These are phyloP conservation scores for Ciconia maguari DNA, from an alignment of 2,113 vertebrate genomes.

Conservation along the genomic window DNA sequence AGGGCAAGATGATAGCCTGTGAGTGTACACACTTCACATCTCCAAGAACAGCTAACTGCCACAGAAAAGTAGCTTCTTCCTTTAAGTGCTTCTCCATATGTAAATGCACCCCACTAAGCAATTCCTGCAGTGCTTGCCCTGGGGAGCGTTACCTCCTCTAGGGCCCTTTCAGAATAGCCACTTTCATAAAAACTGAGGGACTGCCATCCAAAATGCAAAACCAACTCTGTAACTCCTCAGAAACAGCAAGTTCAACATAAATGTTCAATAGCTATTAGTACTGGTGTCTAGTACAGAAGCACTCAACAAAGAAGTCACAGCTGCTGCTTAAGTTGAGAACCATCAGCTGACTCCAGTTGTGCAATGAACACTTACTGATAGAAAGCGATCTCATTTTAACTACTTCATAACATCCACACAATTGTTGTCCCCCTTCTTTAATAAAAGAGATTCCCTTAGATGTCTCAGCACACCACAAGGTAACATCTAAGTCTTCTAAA, in stretches of 20 bases:
- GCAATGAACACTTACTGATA: not conserved
- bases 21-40: not conserved
- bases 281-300: not conserved
- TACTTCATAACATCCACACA: not conserved
- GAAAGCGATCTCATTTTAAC: not conserved
- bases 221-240: not conserved
- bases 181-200: not conserved
- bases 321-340: not conserved
- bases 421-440: not conserved
- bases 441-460: not conserved
- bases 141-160: not conserved
- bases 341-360: not conserved
- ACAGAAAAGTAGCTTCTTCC: not conserved
- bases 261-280: not conserved
- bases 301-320: not conserved
- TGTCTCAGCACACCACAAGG: not conserved
- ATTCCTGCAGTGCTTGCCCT: not conserved
- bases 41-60: not conserved
- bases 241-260: not conserved
- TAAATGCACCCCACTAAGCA: not conserved
- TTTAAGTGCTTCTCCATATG: not conserved
- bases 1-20: not conserved
- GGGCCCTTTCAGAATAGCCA: not conserved
- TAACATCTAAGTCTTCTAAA: not conserved
- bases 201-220: not conserved